Base-by-base conservation (phyloP, 2,888 invertebrate species). In the Myathropa florea region DNA sequence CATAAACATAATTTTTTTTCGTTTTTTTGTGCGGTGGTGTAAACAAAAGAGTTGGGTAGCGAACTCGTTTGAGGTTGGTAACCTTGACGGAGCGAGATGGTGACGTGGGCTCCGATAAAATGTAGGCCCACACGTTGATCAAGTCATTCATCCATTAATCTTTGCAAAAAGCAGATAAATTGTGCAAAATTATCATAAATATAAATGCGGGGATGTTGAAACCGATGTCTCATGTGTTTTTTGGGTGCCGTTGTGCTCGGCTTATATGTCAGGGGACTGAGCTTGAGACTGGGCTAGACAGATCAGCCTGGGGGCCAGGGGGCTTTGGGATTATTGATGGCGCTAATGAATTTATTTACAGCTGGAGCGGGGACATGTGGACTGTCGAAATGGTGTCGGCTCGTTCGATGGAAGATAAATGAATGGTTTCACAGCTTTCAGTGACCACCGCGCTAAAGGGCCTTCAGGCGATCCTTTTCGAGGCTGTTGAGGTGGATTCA, bases 11-110 rank as follows among this genome's bases (percentile, higher is more conserved):
- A 46, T 18, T 46, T 46, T 46, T 7, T 18, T 46, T n/a, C n/a
- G n/a, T 46, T 18, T 46, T 46, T 46, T 7, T 46, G 18, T 18
- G 46, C 18, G 18, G 18, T 7, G 7, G 18, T 4, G 7, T 46
- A 83, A 53, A 72, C 60, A 60, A 77, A 82, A 77, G 82, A 77
- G 73, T 59, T 83, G 79, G 70, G 18, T 18, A 36, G 53, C 83
- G 79, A 83, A 83, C 83, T 77, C 60, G 77, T 72, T 72, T 71
- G 30, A 30, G 18, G 23, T 61, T 61, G 53, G 33, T 26, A 77
- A 61, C 77, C 68, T 77, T 68, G 67, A 60, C 18, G 46, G 7
- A 7, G 18, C 46, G 18, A 28, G 30, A 63, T 12, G 36, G 4
- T 75, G 73, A 64, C 36, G 64, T 55, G 53, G 33, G 53, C 33